These are phyloP conservation scores for Hyperoplus immaculatus DNA, from an alignment of 2,797 vertebrate species.

Conservation along the genomic window DNA sequence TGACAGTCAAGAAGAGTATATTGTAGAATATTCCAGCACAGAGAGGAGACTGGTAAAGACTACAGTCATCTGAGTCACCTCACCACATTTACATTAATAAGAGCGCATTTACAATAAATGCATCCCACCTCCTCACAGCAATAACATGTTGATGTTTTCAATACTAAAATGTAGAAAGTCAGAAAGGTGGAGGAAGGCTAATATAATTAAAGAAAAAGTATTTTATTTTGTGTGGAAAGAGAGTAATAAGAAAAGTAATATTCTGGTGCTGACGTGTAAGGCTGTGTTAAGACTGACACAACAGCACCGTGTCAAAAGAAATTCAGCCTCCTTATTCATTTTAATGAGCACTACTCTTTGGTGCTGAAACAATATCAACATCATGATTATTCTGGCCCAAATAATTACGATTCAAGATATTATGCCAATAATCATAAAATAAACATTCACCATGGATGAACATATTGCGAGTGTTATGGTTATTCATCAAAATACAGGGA, in stretches of 20 bases:
- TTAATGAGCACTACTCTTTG: not conserved
- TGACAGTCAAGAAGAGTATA: not conserved
- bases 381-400: too few species aligned
- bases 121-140: slow-evolving; percentile 37
- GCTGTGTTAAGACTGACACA: slow-evolving; percentile 5
- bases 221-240: slow-evolving; percentile 1
- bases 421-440: too few species aligned
- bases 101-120: slow-evolving; percentile 34
- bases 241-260: slow-evolving; percentile 8
- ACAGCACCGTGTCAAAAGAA: not conserved
- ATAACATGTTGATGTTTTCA: slow-evolving; percentile 34
- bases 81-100: slow-evolving; percentile 47
- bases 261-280: not conserved
- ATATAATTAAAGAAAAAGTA: not conserved
- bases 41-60: slow-evolving; percentile 19
- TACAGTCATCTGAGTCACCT: slow-evolving; percentile 58
- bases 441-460: too few species aligned
- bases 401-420: too few species aligned
- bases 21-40: not conserved
- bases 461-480: too few species aligned
- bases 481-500: too few species aligned
- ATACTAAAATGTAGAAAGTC: slow-evolving; percentile 42
- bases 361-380: not conserved
- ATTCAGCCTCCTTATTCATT: not conserved
- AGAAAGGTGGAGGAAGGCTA: not conserved